These are phyloP conservation scores for Gnathonemus longibarbis DNA, from an alignment of 2,113 vertebrate species.

Conservation along the genomic window DNA sequence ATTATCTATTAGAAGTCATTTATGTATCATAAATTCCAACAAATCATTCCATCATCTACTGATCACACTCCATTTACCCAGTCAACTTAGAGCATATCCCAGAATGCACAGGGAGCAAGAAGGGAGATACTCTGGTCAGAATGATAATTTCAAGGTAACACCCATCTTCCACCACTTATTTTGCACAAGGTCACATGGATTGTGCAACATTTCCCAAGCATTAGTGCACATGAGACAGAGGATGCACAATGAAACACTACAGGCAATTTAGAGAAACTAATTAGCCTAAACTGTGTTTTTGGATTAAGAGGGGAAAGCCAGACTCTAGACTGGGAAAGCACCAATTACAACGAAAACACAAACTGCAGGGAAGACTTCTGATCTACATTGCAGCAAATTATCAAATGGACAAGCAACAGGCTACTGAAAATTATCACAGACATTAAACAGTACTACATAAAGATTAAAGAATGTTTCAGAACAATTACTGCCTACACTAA, in stretches of 20 bases:
- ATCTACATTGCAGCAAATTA: background rate
- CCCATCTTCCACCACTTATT: background rate
- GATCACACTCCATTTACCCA: background rate
- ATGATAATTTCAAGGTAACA: background rate
- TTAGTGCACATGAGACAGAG: background rate
- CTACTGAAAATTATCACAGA: background rate
- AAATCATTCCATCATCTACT: background rate
- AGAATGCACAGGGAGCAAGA: background rate
- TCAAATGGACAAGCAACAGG: background rate
- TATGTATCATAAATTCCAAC: background rate
- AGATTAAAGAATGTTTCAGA: background rate
- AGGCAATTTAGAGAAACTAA: background rate
- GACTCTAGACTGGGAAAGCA: background rate
- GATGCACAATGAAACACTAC: background rate
- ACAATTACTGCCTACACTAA: background rate
- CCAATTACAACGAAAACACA: background rate
- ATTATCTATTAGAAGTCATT: background rate
- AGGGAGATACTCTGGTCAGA: background rate
- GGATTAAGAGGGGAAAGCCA: background rate
- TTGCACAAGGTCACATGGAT: background rate
- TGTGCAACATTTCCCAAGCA: background rate
- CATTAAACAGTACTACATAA: background rate
- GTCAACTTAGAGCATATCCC: background rate
- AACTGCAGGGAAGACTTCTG: background rate
- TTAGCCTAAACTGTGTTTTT: background rate